phyloP scores from a whole-genome alignment of 2,888 invertebrate species.

The Thalpophila matura region DNA sequence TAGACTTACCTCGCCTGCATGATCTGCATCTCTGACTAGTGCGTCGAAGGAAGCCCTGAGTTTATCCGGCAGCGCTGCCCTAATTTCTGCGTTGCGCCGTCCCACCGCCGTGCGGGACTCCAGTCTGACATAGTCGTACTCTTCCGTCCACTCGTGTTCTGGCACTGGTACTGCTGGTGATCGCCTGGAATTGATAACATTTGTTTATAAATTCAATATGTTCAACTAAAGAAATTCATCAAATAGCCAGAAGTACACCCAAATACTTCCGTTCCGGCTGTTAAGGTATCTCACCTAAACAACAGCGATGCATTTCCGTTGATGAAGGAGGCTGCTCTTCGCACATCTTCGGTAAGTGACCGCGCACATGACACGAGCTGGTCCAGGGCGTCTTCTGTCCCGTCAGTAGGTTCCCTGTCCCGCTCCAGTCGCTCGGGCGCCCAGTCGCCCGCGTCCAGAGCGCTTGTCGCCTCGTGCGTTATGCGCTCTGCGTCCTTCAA shows the following conservation, averaged over 20 bases:
- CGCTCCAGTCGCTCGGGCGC: conserved; percentile 92
- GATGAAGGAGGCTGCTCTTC: conserved; percentile 97
- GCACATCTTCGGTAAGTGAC: conserved; percentile 96
- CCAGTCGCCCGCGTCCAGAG: conserved; percentile 95
- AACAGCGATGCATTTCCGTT: conserved; percentile 95
- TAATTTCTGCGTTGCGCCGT: conserved; percentile 93
- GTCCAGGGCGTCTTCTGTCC: conserved; percentile 95
- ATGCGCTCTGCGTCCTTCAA: conserved; percentile 95
- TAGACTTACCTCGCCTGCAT: conserved; percentile 86
- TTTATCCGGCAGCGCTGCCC: conserved; percentile 93
- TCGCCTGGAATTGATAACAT: conserved; percentile 68
- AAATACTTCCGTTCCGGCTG: no score
- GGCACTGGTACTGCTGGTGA: conserved; percentile 81
- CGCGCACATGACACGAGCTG: conserved; percentile 96
- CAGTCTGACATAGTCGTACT: conserved; percentile 97
- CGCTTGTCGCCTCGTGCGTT: conserved; percentile 94
- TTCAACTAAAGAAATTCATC: no score
- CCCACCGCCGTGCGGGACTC: conserved; percentile 94
- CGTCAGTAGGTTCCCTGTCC: conserved; percentile 88
- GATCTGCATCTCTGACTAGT: conserved; percentile 94
- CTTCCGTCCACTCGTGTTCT: conserved; percentile 93
- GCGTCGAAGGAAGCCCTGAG: conserved; percentile 94
- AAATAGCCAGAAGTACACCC: no score
- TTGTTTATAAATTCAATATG: no score
- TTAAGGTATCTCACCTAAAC: conserved; percentile 91